These are phyloP conservation scores for Dermatemys mawii DNA, from an alignment of 2,113 vertebrate genomes.

Conservation along the genomic window DNA sequence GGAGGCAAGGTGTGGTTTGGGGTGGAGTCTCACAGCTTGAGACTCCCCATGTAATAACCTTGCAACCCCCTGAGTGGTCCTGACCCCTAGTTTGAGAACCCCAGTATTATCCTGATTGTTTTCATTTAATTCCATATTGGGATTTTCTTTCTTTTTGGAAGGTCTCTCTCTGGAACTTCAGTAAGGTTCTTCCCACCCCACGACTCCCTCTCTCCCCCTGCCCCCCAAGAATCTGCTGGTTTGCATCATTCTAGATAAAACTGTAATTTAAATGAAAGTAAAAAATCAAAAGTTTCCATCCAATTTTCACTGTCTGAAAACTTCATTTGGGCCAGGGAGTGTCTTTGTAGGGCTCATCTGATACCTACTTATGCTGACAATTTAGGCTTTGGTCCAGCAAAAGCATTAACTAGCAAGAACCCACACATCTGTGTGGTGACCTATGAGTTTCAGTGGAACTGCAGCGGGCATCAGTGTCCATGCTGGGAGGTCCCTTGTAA, in stretches of 20 bases:
- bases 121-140: background rate
- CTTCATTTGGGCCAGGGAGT: background rate
- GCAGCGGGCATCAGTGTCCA: background rate
- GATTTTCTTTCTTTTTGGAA: background rate
- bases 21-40: too few species aligned
- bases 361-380: background rate
- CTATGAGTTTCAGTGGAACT: background rate
- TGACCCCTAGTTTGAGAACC: too few species aligned
- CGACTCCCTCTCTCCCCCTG: background rate
- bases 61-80: too few species aligned
- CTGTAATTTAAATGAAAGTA: background rate
- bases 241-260: background rate
- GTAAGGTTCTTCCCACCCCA: too few species aligned
- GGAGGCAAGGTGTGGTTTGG: too few species aligned
- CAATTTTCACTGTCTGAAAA: background rate
- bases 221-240: background rate
- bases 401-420: background rate
- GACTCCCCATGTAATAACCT: too few species aligned
- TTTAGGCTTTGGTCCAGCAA: background rate
- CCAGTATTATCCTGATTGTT: background rate
- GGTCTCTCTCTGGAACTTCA: background rate
- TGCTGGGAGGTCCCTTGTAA: background rate
- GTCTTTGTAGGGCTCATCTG: background rate
- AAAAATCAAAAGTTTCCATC: background rate
- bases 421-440: background rate